phyloP scores from a whole-genome alignment of 2,888 invertebrate species.

The Ariolimax columbianus region DNA sequence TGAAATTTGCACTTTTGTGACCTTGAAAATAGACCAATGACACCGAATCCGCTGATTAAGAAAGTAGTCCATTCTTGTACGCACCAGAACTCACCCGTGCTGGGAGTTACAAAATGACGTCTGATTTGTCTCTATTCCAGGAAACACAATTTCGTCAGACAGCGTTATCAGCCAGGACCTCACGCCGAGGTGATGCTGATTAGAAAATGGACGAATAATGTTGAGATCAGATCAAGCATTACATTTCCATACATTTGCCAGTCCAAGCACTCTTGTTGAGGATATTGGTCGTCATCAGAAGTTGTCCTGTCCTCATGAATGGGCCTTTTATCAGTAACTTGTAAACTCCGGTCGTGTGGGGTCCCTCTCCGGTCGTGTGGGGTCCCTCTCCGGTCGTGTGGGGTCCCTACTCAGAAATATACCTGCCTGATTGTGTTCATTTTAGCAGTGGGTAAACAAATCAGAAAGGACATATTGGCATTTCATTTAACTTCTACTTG shows the following conservation, averaged over 20 bases:
- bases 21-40: not conserved
- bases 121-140: not conserved
- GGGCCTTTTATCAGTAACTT: not conserved
- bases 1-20: not conserved
- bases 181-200: not conserved
- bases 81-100: not conserved
- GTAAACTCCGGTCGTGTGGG: not conserved
- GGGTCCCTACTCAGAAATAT: no score
- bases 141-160: not conserved
- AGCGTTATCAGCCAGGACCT: not conserved
- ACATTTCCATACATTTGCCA: not conserved
- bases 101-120: not conserved
- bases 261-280: not conserved
- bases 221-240: not conserved
- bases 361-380: no score
- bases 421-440: no score
- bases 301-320: not conserved
- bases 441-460: no score
- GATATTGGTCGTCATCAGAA: not conserved
- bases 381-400: no score
- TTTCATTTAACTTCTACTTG: no score
- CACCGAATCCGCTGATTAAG: not conserved
- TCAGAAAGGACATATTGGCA: no score
- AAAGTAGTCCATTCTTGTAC: not conserved
- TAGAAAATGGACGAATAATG: not conserved